Evolutionary conservation across 2,888 invertebrate species (phyloP), one percentile per base, ranked within the genome.

Genomic region (Formica aserva): DNA sequence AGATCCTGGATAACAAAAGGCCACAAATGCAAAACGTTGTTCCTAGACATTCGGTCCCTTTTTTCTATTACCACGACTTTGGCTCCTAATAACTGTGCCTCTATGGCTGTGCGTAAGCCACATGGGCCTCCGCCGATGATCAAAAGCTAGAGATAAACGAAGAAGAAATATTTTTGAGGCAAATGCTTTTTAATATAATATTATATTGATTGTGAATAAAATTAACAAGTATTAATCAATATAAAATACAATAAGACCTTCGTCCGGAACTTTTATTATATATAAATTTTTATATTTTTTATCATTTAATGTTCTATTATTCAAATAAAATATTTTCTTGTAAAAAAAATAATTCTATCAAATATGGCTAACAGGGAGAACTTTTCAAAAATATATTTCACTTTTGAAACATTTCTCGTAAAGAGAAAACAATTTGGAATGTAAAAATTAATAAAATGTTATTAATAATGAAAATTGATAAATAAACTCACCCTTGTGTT

Each of bases 1-100:
- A 99, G 96, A 95, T 99, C 99, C 91, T 98, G 98, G 85, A 99
- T 99, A 65, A 99, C 98, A 95, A 98, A 99, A 71, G 99, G 99
- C 99, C 99, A 99, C 87, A 99, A 95, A 95, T 99, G 99, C 66
- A 99, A 96, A 41, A 99, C 99, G 95, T 99, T 99, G 95, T 99
- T 99, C 35, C 99, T 96, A 1, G 98, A 98, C 95, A 99, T 97
- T 8, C 98, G 97, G 95, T 99, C 99, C 75, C 99, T 96, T 95
- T 99, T 99, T 95, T 99, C 99, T 26, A 99, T 96, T 3, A 99
- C 97, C 67, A 98, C 98, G 86, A 98, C 99, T 96, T 98, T 98
- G 86, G 98, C 98, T 32, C 99, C 99, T 15, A 99, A 96, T 65
- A 99, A 95, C 93, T 99, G 99, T 80, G 98, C 98, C 95, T 99